Conservation (phyloP, 2,113 vertebrate species). For the Oenanthe oenanthe region DNA sequence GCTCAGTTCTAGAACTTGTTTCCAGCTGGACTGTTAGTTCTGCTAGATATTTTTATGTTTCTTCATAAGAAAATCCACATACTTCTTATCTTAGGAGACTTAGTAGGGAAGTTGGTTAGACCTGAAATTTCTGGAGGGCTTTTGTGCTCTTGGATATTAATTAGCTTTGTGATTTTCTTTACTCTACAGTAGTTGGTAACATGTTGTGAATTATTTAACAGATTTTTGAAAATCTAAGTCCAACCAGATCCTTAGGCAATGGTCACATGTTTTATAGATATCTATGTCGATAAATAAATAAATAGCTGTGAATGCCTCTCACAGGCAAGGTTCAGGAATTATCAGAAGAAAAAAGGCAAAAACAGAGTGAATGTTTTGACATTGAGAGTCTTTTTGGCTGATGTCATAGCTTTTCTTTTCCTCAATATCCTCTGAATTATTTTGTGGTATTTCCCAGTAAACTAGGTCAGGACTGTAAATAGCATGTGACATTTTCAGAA, state of each 20-base stretch:
- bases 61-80: background rate
- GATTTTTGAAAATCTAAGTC: background rate
- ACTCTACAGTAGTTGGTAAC: constrained; percentile 6
- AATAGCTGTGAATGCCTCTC: background rate
- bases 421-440: background rate
- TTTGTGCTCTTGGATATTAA: background rate
- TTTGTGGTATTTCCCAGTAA: background rate
- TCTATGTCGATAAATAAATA: constrained; percentile 7
- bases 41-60: background rate
- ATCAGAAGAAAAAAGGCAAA: background rate
- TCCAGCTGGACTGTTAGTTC: background rate
- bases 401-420: background rate
- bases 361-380: background rate
- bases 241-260: background rate
- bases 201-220: constrained; percentile 6
- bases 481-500: background rate
- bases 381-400: background rate
- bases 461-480: background rate
- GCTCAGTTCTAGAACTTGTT: background rate
- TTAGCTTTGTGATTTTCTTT: constrained; percentile 3
- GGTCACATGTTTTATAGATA: background rate
- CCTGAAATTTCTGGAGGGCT: background rate
- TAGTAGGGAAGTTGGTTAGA: background rate
- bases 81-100: background rate
- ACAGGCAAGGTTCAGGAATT: background rate